Percentiles rank a stretch among this genome's conserved stretches.
Conservation (phyloP, 2,113 vertebrate species). For the Murina feae region DNA sequence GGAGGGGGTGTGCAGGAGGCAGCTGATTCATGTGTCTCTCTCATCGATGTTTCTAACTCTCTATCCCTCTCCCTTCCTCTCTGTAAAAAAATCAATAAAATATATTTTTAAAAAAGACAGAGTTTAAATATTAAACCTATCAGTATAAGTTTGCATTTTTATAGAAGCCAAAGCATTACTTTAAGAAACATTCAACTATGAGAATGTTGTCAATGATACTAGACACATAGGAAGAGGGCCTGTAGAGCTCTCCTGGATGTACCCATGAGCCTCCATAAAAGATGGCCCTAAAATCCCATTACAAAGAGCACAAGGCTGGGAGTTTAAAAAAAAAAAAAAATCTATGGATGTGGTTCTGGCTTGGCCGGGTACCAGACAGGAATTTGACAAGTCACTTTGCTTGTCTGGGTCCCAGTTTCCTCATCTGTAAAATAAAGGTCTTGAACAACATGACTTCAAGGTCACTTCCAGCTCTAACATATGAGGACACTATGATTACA, state of each 20-base stretch:
- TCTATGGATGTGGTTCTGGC: background rate
- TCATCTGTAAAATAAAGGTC: slow-evolving; percentile 3
- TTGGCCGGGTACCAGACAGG: background rate
- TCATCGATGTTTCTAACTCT: no score
- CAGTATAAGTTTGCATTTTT: background rate
- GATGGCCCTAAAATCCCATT: background rate
- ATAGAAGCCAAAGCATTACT: background rate
- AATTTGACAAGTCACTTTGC: background rate
- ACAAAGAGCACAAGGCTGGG: background rate
- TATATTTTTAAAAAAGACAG: no score
- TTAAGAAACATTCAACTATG: background rate
- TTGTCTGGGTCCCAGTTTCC: background rate
- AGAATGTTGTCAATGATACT: background rate
- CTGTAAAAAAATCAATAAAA: no score
- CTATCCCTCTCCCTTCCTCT: no score
- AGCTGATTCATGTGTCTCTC: no score
- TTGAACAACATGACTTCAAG: background rate
- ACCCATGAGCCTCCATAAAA: background rate
- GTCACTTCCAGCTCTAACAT: background rate
- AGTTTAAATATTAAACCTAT: background rate
- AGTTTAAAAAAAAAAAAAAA: background rate
- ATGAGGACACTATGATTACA: background rate
- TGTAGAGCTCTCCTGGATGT: background rate
- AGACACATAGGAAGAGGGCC: background rate
- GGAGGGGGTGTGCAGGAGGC: no score